Evolutionary conservation across 35 echinoderm and acorn worm genomes (phyloP), one percentile per base, ranked within the genome.

Genomic region (Apostichopus californicus): DNA sequence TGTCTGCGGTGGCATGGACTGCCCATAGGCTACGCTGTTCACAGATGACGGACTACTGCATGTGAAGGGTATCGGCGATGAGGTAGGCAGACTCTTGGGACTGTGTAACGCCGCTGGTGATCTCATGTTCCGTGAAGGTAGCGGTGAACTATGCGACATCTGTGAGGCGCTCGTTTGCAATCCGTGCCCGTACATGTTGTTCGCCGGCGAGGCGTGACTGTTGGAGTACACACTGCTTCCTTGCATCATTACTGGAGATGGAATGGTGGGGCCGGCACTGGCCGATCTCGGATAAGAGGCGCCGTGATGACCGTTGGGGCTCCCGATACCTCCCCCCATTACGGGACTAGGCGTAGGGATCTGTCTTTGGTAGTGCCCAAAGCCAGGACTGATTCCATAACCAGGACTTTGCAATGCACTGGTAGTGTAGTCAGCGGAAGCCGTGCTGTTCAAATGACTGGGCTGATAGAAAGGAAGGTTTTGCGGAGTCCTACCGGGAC

Each of bases 21-120:
- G 63, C 87, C 90, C 79, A 54, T 87, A 73, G 53, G 28, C 53
- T 73, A 87, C 17, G 61, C 65, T 18, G 64, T 81, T 24, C 60
- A 90, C 22, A 81, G 85, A 21, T 72, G 93, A 78, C 34, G 80
- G 82, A 46, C 60, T 86, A 56, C 80, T 70, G 64, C 93, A 60
- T 70, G 83, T 21, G 93, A 92, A 86, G 7, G 95, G 91, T 9
- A 89, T 87, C 7, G 95, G 95, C 10, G 95, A 94, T 64, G 93
- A 79, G 81, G 95, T 87, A 90, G 95, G 92, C 8, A 96, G 93
- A 91, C 93, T 97, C 10, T 97, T 92, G 1, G 95, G 95, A 87
- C 95, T 97, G 71, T 94, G 93, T 12, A 93, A 73, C 2, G 86
- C 86, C 15, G 90, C 93, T n/a, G 90, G 91, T 12, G 95, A 94